Conservation (phyloP, 2,888 invertebrate genomes). For the Trichogramma evanescens region DNA sequence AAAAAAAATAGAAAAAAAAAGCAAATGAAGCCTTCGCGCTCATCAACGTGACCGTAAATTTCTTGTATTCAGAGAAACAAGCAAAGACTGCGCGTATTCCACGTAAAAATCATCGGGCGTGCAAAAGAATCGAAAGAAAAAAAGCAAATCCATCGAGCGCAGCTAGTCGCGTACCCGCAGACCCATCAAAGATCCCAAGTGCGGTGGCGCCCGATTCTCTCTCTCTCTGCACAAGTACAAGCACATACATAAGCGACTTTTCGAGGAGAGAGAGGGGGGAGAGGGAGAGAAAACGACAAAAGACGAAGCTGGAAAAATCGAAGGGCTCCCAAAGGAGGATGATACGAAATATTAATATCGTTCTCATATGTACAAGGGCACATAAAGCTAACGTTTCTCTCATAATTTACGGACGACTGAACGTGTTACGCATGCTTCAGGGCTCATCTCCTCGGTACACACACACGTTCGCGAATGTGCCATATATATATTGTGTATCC, state of each 20-base stretch:
- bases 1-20: neutral
- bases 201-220: no score
- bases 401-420: slow-evolving; percentile 47
- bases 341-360: slow-evolving; percentile 49
- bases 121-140: neutral
- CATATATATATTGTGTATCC: no score
- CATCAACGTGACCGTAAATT: no score
- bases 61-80: neutral
- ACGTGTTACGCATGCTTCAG: slow-evolving; percentile 46
- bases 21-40: no score
- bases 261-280: slow-evolving; percentile 3
- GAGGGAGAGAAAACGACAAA: slow-evolving; percentile 5
- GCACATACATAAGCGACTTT: no score
- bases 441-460: slow-evolving; percentile 39
- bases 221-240: neutral
- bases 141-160: neutral
- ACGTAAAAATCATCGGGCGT: neutral
- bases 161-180: no score
- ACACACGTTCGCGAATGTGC: slow-evolving; percentile 13
- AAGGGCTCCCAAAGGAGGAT: slow-evolving; percentile 38
- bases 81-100: slow-evolving; percentile 7
- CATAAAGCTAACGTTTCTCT: slow-evolving; percentile 29
- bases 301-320: neutral
- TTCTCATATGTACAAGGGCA: slow-evolving; percentile 27
- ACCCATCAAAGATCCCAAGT: no score